Percentiles rank a stretch among this genome's conserved stretches.
Conservation (phyloP, 2,797 vertebrate species). For the Avahi laniger region DNA sequence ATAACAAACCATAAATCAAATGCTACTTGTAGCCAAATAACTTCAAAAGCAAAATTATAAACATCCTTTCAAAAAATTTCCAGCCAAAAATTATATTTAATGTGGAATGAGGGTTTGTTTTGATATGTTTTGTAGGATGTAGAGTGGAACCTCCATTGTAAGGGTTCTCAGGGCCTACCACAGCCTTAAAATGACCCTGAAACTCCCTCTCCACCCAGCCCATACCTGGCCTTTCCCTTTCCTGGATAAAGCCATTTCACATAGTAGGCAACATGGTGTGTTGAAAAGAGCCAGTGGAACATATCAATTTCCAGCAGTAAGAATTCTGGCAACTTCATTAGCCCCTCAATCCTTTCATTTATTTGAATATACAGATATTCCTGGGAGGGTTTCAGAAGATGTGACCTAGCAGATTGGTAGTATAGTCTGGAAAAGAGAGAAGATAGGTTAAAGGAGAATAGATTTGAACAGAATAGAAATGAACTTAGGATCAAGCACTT, state of each 20-base stretch:
- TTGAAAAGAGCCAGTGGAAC: background rate
- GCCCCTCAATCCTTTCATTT: background rate
- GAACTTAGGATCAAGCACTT: background rate
- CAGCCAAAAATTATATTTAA: background rate
- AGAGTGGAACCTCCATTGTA: background rate
- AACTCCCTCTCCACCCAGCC: background rate
- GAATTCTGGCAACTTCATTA: background rate
- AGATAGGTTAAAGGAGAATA: background rate
- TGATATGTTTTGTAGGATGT: background rate
- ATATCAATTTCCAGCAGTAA: background rate
- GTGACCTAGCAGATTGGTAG: background rate
- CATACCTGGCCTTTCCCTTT: background rate
- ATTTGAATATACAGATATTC: background rate
- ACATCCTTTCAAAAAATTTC: background rate
- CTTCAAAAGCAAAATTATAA: slow-evolving; percentile 59
- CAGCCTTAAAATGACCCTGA: background rate
- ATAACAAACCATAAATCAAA: slow-evolving; percentile 1
- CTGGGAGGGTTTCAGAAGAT: background rate
- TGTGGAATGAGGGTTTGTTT: background rate
- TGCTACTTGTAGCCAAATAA: background rate
- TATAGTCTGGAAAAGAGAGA: background rate
- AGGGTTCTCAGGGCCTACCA: background rate
- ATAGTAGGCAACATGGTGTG: background rate
- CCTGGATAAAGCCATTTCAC: background rate
- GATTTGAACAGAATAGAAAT: background rate